Base-by-base conservation (phyloP, 2,888 invertebrate species). In the Scotopteryx bipunctaria region DNA sequence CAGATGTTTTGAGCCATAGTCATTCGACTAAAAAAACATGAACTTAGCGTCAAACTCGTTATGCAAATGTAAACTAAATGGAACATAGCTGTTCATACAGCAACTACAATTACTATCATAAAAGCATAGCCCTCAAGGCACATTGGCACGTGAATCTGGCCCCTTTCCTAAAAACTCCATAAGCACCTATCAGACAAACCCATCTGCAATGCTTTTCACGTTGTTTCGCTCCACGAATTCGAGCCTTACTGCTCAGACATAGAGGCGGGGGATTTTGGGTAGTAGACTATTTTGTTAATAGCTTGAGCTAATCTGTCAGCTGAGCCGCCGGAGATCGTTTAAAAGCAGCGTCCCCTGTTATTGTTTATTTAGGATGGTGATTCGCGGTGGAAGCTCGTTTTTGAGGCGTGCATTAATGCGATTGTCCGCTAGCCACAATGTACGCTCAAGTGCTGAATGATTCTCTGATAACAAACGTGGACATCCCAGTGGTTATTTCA, bases 321-420 rank as follows among this genome's bases (percentile, higher is more conserved):
- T 86, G 86, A 88, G 84, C 81, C 81, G 72, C 75, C 78, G 76
- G 80, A 87, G 85, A 86, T 85, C 86, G 85, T 85, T 86, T 86
- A 84, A 88, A 88, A 88, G 88, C 76, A 82, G 83, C 85, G 83
- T 77, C 65, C 75, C 58, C 74, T 84, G 83, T 86, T 87, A 88
- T 89, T 90, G 89, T 90, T 89, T 90, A 85, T 89, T 89, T 90
- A 89, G 89, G 89, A 86, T 80, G 81, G 78, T 80, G 76, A 83
- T 83, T 84, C 79, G 83, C 75, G 79, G 86, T 79, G 73, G 78
- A 84, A 84, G 79, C 80, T 72, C 75, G 80, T 84, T 86, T 88
- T 83, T 83, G 88, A 87, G 81, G 86, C 86, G 80, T 84, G 80
- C 66, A 64, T 69, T 87, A 87, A 90, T 86, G 80, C 84, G 89